These are phyloP conservation scores for Heliconius himera DNA, from an alignment of 1,140 invertebrate species.

Conservation along the genomic window DNA sequence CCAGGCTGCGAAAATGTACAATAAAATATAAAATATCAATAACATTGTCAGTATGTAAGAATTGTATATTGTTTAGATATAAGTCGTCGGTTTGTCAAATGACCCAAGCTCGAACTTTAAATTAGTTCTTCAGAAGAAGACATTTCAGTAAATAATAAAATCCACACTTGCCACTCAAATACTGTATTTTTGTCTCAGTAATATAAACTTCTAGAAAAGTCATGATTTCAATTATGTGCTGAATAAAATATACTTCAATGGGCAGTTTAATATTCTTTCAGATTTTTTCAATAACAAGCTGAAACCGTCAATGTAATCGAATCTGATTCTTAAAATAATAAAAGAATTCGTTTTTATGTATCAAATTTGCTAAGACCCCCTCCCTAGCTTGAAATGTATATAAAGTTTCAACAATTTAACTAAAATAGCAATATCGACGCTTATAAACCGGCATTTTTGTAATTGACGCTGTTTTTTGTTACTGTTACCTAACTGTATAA, in stretches of 20 bases:
- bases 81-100: too few species aligned
- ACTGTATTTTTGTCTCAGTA: not conserved
- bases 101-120: not conserved
- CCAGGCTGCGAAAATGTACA: too few species aligned
- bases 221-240: not conserved
- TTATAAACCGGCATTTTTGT: too few species aligned
- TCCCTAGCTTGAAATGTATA: too few species aligned
- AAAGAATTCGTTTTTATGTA: not conserved
- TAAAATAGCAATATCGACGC: too few species aligned
- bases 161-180: not conserved
- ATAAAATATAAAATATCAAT: too few species aligned
- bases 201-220: not conserved
- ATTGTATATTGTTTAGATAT: too few species aligned
- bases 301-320: conserved; percentile 1
- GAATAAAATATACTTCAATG: not conserved
- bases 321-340: not conserved
- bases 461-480: not conserved
- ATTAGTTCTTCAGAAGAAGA: not conserved
- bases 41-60: too few species aligned
- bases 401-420: too few species aligned
- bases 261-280: conserved; percentile 11
- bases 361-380: too few species aligned
- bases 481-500: not conserved
- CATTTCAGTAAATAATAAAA: not conserved
- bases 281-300: conserved; percentile 15